Evolutionary conservation across 2,797 vertebrate species (phyloP), one percentile per base, ranked within the genome.

Genomic region (Acanthopagrus latus): DNA sequence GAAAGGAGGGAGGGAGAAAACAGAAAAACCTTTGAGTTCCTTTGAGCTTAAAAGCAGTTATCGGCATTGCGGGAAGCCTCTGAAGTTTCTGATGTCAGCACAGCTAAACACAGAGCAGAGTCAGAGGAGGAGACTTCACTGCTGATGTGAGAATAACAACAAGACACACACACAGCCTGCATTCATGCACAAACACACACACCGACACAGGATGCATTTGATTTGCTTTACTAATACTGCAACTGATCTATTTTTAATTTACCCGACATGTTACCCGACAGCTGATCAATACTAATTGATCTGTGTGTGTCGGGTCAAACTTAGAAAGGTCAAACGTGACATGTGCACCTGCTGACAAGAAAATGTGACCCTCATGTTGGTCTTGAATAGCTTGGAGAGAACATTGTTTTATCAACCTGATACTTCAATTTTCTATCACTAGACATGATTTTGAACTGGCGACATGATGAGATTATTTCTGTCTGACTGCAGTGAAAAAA

Each of bases 251-350:
- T 52, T 81, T 74, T 68, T 38, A 78, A 78, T 41, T 29, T 13
- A 52, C n/a, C 33, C 33, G 1, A 33, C 13, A 47, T n/a, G 48
- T n/a, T 16, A 23, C 46, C 80, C 57, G 38, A 18, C 20, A 54
- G 55, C 43, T 20, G 21, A 68, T 82, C 76, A 38, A 70, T 82
- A 47, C 18, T 60, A 52, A 86, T 66, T 44, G 71, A 86, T 84
- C 48, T 0, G 11, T 46, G 23, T 41, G 18, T 55, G 48, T 71
- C 4, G 38, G 76, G 62, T 74, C 67, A 71, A 77, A 59, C 27
- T n/a, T 41, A 66, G 7, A 78, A 71, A 63, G 75, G 76, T 81
- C 77, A 60, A 5, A 64, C 3, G 55, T 48, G 50, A 63, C 54
- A 47, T 46, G 38, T 74, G 71, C 33, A 43, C 27, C 48, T 64